Conservation (phyloP, 2,113 vertebrate species). For the Nymphicus hollandicus region DNA sequence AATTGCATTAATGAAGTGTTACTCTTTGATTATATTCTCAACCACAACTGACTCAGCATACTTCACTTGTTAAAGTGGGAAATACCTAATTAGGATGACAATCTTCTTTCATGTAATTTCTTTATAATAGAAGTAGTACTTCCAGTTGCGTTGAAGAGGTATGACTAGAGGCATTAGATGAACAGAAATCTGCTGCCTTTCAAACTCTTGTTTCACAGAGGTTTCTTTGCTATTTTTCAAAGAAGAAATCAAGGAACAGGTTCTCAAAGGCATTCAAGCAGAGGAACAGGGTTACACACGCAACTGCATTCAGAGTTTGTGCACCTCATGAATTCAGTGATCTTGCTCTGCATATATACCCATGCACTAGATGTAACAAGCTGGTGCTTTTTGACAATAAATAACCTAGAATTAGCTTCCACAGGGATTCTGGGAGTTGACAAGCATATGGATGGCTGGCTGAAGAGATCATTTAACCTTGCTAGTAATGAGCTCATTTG, state of each 20-base stretch:
- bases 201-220: not conserved
- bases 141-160: not conserved
- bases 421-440: not conserved
- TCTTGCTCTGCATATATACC: not conserved
- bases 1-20: not conserved
- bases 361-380: not conserved
- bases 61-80: not conserved
- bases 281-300: not conserved
- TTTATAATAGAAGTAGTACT: not conserved
- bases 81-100: not conserved
- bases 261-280: not conserved
- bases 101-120: not conserved
- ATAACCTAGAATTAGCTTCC: not conserved
- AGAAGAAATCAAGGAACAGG: not conserved
- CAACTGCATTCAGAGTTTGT: not conserved
- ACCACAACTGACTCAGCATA: not conserved
- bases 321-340: not conserved
- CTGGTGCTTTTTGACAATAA: not conserved
- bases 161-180: not conserved
- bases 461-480: conserved; percentile 53
- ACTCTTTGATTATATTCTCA: not conserved
- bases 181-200: not conserved
- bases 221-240: not conserved
- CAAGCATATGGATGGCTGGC: not conserved
- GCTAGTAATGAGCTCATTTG: conserved; percentile 39